Evolutionary conservation across 2,113 vertebrate genomes (phyloP), one percentile per base, ranked within the genome.

Genomic region (Ochotona curzoniae): DNA sequence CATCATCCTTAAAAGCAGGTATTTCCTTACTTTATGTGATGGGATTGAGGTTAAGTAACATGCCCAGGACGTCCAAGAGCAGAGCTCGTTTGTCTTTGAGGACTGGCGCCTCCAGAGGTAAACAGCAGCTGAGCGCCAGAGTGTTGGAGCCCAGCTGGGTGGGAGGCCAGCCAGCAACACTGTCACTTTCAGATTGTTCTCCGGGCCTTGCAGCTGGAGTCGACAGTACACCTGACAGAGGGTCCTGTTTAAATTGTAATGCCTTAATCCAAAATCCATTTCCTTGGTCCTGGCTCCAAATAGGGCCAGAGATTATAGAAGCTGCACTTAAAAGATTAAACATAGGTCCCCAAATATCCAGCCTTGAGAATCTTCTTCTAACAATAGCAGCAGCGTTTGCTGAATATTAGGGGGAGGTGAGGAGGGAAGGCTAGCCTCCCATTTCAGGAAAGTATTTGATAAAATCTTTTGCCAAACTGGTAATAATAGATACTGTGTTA

Each of bases 291-390:
- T 32, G 71, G 63, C 70, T 89, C 35, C 76, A 66, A 20, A 71
- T 8, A 67, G 26, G 47, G 49, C 5, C 70, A 64, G 38, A 28
- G 63, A 38, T 71, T 71, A 78, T 0, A 67, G 20, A 85, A 57
- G 83, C 61, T 70, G 80, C 44, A 86, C 25, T 93, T 71, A 87
- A 64, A 86, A 10, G 57, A n/a, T 25, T 86, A 75, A 89, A 90
- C 38, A 61, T 32, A 61, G 3, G 26, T 7, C 28, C 63, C 61
- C 71, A 78, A 38, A 64, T 49, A 73, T n/a, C 47, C 83, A 86
- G 83, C 8, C 69, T 69, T 69, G 47, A 79, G 35, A 78, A 78
- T 82, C 66, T 60, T 57, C 49, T 92, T 26, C 30, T 74, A 70
- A 57, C 64, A 64, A 35, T 61, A 49, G 88, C 89, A 90, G 5